Percentiles rank a stretch among this genome's conserved stretches.
These are phyloP conservation scores for Hoplodrina ambigua DNA, from an alignment of 2,888 invertebrate species.

Conservation along the genomic window DNA sequence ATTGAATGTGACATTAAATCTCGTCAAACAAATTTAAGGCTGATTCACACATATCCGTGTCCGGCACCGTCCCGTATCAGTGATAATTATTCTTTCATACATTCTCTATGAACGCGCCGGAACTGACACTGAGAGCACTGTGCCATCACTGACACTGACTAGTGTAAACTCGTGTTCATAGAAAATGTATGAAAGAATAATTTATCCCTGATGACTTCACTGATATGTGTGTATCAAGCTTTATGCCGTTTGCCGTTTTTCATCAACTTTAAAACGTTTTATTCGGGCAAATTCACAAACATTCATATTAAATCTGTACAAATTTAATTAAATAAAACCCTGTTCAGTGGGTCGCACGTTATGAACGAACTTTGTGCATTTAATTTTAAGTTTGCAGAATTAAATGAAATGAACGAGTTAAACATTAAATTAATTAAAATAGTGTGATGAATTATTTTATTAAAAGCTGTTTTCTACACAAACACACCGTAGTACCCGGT, in stretches of 20 bases:
- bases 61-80: too few species aligned
- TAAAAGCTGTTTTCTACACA: background rate
- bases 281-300: background rate
- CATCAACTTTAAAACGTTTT: background rate
- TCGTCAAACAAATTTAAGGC: background rate
- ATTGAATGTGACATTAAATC: background rate
- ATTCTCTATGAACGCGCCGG: too few species aligned
- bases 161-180: too few species aligned
- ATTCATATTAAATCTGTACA: background rate
- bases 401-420: background rate
- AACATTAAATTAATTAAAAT: background rate
- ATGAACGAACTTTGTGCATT: background rate
- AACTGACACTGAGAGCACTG: too few species aligned
- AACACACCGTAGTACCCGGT: too few species aligned
- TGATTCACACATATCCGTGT: too few species aligned
- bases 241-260: background rate
- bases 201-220: too few species aligned
- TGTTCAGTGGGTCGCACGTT: constrained; percentile 15
- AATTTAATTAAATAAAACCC: background rate
- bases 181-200: too few species aligned
- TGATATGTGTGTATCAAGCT: too few species aligned
- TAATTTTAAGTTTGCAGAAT: background rate
- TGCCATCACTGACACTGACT: too few species aligned
- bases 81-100: too few species aligned
- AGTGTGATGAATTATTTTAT: background rate